Conservation (phyloP, 2,113 vertebrate genomes). For the Ifrita kowaldi region DNA sequence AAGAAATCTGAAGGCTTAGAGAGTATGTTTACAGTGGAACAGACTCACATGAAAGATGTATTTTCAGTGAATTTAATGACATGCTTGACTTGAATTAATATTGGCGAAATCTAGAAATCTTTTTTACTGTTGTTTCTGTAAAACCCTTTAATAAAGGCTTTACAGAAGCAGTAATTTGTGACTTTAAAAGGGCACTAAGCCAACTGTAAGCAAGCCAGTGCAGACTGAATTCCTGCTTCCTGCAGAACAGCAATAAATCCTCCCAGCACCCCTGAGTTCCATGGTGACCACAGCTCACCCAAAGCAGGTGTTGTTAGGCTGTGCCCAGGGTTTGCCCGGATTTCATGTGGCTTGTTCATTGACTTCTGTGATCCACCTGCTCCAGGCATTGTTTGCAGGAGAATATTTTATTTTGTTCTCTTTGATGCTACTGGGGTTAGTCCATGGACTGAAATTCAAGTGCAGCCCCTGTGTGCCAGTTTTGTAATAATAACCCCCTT, state of each 20-base stretch:
- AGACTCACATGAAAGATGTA: neutral
- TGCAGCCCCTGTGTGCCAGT: neutral
- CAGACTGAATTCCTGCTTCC: neutral
- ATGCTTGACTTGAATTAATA: neutral
- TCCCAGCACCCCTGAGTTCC: neutral
- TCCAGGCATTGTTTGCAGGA: neutral
- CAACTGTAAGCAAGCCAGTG: neutral
- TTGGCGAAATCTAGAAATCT: neutral
- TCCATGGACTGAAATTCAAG: neutral
- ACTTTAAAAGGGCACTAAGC: neutral
- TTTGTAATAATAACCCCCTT: no score
- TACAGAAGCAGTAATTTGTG: neutral
- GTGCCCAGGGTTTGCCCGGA: neutral
- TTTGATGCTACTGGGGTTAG: neutral
- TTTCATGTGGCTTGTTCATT: neutral
- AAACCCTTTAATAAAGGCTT: neutral
- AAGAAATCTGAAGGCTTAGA: neutral
- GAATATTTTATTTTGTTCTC: neutral
- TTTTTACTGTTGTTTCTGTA: neutral
- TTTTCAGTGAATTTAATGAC: neutral
- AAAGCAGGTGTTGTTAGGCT: neutral
- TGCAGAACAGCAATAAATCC: neutral
- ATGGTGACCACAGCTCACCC: neutral
- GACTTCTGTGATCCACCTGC: rapidly evolving
- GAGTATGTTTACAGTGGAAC: neutral